Evolutionary conservation across 2,797 vertebrate genomes (phyloP).

Genomic region (Champsocephalus gunnari): DNA sequence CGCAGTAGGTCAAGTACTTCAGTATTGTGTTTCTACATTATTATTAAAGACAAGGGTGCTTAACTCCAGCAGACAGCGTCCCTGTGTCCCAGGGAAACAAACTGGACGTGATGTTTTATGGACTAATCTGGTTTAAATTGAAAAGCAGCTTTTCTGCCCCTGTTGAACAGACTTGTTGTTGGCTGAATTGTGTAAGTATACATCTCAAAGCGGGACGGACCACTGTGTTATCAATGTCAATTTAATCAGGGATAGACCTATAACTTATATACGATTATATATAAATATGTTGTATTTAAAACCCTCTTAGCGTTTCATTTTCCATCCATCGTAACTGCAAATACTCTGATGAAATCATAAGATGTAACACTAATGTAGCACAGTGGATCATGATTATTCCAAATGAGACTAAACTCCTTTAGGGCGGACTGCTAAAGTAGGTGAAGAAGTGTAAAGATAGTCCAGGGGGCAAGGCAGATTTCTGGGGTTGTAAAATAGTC

Average conservation of each 20-base stretch:
- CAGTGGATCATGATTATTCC: conserved; percentile 2
- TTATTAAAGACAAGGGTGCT: conserved; percentile 32
- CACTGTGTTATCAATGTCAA: conserved; percentile 13
- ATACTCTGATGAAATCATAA: conserved; percentile 20
- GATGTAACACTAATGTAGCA: not conserved
- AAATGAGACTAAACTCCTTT: conserved; percentile 38
- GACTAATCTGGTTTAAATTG: conserved; percentile 75
- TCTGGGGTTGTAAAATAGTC: conserved; percentile 52
- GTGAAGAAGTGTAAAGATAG: conserved; percentile 41
- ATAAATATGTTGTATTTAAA: not conserved
- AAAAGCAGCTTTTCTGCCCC: conserved; percentile 74
- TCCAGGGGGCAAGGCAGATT: conserved; percentile 34
- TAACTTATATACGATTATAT: not conserved
- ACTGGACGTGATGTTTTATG: conserved; percentile 57
- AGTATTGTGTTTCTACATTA: conserved; percentile 20
- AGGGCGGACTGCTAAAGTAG: conserved; percentile 33
- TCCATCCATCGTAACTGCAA: conserved; percentile 1
- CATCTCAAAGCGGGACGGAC: conserved; percentile 11
- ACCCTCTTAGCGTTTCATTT: conserved; percentile 28
- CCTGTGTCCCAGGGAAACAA: conserved; percentile 49
- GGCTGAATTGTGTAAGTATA: conserved; percentile 22
- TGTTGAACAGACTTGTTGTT: conserved; percentile 19
- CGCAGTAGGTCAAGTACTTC: conserved; percentile 1
- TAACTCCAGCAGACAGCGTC: conserved; percentile 22
- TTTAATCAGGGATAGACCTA: conserved; percentile 16